Evolutionary conservation across 2,888 invertebrate species (phyloP), one percentile per base, ranked within the genome.

Genomic region (Fragum whitleyi): DNA sequence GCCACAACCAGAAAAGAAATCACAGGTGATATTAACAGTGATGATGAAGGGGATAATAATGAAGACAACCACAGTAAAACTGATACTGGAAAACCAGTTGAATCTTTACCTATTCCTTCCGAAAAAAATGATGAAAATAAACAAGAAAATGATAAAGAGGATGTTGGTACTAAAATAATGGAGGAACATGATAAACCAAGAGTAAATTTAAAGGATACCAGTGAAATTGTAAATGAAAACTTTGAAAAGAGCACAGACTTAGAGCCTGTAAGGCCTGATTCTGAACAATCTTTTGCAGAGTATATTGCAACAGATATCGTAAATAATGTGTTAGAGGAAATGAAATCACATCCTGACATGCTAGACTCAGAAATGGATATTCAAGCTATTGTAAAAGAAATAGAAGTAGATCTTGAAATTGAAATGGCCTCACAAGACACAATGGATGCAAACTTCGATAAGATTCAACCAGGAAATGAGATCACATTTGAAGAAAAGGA

Each of bases 291-390:
- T 11, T 69, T 42, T 59, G 70, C 62, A 32, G 79, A 79, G 28
- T 70, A 23, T 26, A 70, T 78, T 47, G 81, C 81, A 28, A 59
- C 71, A 28, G 72, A 82, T 65, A 69, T 82, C 57, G 75, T 79
- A 9, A 57, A 79, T 51, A 62, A 76, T 57, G 68, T 82, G 47
- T 62, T 82, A 26, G 39, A 55, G 55, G 76, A 79, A 51, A 51
- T 79, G 14, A 68, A 79, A 39, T 42, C 42, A 70, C 73, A 79
- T 47, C 82, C 79, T 14, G 82, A 59, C 26, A 23, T 76, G 11
- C 59, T 82, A 21, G 65, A 69, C 16, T 69, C 59, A 61, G 55
- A 57, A 23, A 62, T 62, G 23, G 67, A 79, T 19, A 39, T 75
- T 47, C 62, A 77, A 61, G 67, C 74, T n/a, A 61, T 80, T 29